Percentiles rank a stretch among this genome's conserved stretches.
Evolutionary conservation across 2,888 invertebrate species (phyloP).

Genomic region (Lordiphosa andalusiaca): DNA sequence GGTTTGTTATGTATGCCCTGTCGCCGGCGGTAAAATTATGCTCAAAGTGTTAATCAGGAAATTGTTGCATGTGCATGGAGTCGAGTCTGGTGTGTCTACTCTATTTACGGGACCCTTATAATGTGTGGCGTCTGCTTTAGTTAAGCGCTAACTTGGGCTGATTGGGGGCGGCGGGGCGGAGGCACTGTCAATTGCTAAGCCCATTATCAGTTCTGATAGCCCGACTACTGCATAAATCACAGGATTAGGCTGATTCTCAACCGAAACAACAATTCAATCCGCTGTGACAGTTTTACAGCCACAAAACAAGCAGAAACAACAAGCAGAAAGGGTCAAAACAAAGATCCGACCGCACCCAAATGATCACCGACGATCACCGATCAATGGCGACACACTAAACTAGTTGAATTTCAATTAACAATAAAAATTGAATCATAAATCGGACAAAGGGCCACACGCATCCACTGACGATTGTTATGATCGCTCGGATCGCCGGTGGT

Average conservation of each 20-base stretch:
- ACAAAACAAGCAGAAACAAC: slow-evolving; percentile 29
- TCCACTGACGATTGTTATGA: slow-evolving; percentile 68
- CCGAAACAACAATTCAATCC: slow-evolving; percentile 53
- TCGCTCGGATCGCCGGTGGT: slow-evolving; percentile 64
- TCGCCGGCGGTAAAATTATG: slow-evolving; percentile 73
- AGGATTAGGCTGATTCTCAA: slow-evolving; percentile 44
- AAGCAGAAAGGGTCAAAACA: slow-evolving; percentile 21
- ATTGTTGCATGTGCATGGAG: slow-evolving; percentile 50
- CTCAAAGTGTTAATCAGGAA: slow-evolving; percentile 79
- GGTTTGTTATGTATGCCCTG: slow-evolving; percentile 67
- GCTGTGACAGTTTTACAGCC: slow-evolving; percentile 62
- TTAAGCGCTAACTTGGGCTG: slow-evolving; percentile 19
- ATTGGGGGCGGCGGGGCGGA: slow-evolving; percentile 21
- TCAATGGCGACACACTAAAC: slow-evolving; percentile 61
- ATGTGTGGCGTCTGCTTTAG: slow-evolving; percentile 37
- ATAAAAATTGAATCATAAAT: slow-evolving; percentile 75
- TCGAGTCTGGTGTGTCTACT: slow-evolving; percentile 21
- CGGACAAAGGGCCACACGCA: slow-evolving; percentile 68
- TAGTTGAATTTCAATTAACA: slow-evolving; percentile 76
- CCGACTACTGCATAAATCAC: slow-evolving; percentile 62
- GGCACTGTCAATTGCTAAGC: slow-evolving; percentile 45
- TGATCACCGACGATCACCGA: slow-evolving; percentile 1
- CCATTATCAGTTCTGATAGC: slow-evolving; percentile 55
- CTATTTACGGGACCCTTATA: slow-evolving; percentile 52
- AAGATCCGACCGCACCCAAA: slow-evolving; percentile 37